Conservation (phyloP, 2,113 vertebrate species). For the Labeo catla region DNA sequence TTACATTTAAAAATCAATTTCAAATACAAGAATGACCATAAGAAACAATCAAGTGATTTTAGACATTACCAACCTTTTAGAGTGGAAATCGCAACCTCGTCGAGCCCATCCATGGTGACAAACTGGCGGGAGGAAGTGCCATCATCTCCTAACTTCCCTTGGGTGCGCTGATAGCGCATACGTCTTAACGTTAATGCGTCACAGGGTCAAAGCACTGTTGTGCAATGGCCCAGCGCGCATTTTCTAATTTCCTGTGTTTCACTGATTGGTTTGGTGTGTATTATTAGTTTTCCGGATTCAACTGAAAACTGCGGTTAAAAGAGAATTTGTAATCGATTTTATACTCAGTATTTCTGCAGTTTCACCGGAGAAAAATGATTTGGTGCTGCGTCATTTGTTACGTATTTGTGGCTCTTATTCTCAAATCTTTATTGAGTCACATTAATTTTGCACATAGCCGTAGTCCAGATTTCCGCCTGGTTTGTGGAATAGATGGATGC, state of each 20-base stretch:
- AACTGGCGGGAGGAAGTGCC: neutral
- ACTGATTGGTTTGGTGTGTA: neutral
- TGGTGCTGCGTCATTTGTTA: conserved; percentile 10
- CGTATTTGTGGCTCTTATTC: neutral
- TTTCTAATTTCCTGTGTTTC: neutral
- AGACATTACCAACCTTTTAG: neutral
- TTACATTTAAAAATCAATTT: too few species aligned
- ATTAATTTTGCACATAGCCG: conserved; percentile 38
- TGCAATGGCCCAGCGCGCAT: too few species aligned
- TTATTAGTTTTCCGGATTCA: too few species aligned
- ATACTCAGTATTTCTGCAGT: neutral
- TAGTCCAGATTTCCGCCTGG: conserved; percentile 43
- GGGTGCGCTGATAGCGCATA: neutral
- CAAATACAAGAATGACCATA: too few species aligned
- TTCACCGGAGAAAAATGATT: neutral
- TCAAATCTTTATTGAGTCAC: conserved; percentile 31
- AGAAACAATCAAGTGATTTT: too few species aligned
- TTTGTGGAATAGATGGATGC: conserved; percentile 55
- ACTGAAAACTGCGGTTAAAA: neutral
- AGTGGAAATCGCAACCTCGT: neutral
- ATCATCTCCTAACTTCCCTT: too few species aligned
- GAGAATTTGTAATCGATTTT: neutral
- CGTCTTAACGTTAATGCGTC: neutral
- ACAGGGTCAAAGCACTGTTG: too few species aligned
- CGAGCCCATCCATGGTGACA: neutral